Percentiles rank a stretch among this genome's conserved stretches.
Evolutionary conservation across 2,888 invertebrate species (phyloP).

Genomic region (Chrysodeixis includens): DNA sequence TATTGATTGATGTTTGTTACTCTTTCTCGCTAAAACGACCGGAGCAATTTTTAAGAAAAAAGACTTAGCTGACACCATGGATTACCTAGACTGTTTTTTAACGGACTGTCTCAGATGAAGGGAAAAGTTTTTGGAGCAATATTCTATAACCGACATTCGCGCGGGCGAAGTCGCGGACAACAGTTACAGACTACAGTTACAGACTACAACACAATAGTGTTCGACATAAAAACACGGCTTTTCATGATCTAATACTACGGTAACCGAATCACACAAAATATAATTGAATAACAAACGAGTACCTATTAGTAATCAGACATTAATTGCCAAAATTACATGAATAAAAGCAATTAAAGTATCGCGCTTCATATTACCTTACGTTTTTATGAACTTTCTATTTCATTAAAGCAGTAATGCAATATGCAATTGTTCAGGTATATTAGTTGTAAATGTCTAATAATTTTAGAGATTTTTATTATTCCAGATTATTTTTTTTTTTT

Average conservation of each 20-base stretch:
- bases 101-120: too few species aligned
- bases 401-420: slow-evolving; percentile 5
- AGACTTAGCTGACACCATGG: too few species aligned
- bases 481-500: not conserved
- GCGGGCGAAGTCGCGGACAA: too few species aligned
- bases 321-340: slow-evolving; percentile 33
- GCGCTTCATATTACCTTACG: slow-evolving; percentile 13
- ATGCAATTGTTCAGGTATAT: slow-evolving; percentile 12
- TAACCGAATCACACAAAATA: slow-evolving; percentile 27
- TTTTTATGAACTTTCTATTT: slow-evolving; percentile 23
- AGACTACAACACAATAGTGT: too few species aligned
- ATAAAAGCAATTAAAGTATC: slow-evolving; percentile 11
- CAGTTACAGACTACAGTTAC: too few species aligned
- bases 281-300: slow-evolving; percentile 27
- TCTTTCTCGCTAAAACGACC: too few species aligned
- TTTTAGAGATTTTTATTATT: not conserved
- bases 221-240: slow-evolving; percentile 13
- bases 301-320: slow-evolving; percentile 24
- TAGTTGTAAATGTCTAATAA: not conserved
- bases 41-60: too few species aligned
- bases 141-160: too few species aligned
- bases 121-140: too few species aligned
- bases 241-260: slow-evolving; percentile 27
- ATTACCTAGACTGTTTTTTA: too few species aligned
- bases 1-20: too few species aligned